Percentiles rank a stretch among this genome's conserved stretches.
These are phyloP conservation scores for Petromus typicus DNA, from an alignment of 2,113 vertebrate species.

Conservation along the genomic window DNA sequence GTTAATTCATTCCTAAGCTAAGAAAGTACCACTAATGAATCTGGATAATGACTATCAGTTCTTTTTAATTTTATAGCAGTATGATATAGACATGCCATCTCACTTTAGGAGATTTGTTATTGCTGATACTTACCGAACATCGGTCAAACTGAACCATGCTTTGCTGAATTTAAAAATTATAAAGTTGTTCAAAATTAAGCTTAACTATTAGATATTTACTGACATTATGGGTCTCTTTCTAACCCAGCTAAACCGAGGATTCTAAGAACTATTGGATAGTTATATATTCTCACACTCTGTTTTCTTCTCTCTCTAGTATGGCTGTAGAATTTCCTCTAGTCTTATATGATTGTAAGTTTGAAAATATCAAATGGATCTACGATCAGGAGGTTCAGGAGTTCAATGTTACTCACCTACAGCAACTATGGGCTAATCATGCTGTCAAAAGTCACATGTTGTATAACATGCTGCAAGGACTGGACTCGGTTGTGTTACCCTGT, in stretches of 20 bases:
- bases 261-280: slow-evolving; percentile 15
- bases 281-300: slow-evolving; percentile 16
- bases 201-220: neutral
- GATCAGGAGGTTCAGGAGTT: slow-evolving; percentile 88
- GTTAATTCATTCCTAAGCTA: neutral
- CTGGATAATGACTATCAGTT: neutral
- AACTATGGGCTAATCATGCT: slow-evolving; percentile 93
- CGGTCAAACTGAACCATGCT: neutral
- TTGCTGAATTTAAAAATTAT: neutral
- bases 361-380: slow-evolving; percentile 91
- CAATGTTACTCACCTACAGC: slow-evolving; percentile 90
- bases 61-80: slow-evolving; percentile 15
- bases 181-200: slow-evolving; percentile 21
- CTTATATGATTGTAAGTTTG: slow-evolving; percentile 93
- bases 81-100: neutral
- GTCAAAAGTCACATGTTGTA: slow-evolving; percentile 91
- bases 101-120: neutral
- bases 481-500: slow-evolving; percentile 69
- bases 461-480: slow-evolving; percentile 91
- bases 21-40: slow-evolving; percentile 25
- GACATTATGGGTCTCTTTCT: neutral
- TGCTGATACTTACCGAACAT: too few species aligned
- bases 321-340: slow-evolving; percentile 96
- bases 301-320: slow-evolving; percentile 90
- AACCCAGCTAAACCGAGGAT: neutral